A percentile compares a stretch with the other conserved stretches of the same genome.
Evolutionary conservation across 2,888 invertebrate genomes (phyloP).

Genomic region (Microctonus aethiopoides): DNA sequence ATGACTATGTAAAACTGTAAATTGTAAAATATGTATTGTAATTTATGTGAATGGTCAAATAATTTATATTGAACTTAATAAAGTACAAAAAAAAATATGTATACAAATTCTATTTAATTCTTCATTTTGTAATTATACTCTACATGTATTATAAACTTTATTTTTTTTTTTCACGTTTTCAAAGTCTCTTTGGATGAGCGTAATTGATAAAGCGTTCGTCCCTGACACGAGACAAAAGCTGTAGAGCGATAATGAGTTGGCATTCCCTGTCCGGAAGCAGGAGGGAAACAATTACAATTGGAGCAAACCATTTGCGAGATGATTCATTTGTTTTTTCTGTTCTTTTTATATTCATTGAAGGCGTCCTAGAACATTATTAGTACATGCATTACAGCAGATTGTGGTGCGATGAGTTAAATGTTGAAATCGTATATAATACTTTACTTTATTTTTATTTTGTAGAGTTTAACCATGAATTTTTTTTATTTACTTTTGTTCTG

Average conservation of each 20-base stretch:
- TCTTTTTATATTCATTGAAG: background rate
- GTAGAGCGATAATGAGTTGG: slow-evolving; percentile 30
- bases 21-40: slow-evolving; percentile 21
- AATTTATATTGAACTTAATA: slow-evolving; percentile 14
- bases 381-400: background rate
- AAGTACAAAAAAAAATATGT: background rate
- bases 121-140: background rate
- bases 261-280: slow-evolving; percentile 16
- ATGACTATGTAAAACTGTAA: slow-evolving; percentile 16
- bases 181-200: slow-evolving; percentile 26
- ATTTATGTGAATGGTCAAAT: background rate
- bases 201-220: slow-evolving; percentile 32
- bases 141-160: background rate
- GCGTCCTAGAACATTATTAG: background rate
- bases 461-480: too few relatives aligned
- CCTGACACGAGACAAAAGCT: slow-evolving; percentile 36
- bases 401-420: background rate
- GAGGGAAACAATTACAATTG: slow-evolving; percentile 52
- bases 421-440: background rate
- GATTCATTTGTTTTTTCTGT: slow-evolving; percentile 48
- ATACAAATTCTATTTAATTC: background rate
- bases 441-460: background rate
- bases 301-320: slow-evolving; percentile 52
- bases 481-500: too few relatives aligned
- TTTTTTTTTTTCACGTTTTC: slow-evolving; percentile 13